Conservation (phyloP, 2,888 invertebrate genomes). For the Eudemis profundana region DNA sequence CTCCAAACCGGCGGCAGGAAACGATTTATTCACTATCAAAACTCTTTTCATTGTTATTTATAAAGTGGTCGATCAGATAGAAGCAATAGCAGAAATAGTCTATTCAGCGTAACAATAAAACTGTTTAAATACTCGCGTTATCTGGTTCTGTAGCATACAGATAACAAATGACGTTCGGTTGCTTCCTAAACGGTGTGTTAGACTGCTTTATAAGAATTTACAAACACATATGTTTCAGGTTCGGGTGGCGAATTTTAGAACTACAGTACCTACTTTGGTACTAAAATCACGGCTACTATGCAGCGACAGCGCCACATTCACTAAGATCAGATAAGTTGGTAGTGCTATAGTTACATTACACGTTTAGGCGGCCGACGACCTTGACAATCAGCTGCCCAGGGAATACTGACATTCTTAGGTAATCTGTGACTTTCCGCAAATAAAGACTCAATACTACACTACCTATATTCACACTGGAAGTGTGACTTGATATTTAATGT, state of each 20-base stretch:
- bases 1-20: slow-evolving; percentile 66
- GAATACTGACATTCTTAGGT: too few relatives aligned
- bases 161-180: background rate
- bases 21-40: slow-evolving; percentile 69
- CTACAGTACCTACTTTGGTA: background rate
- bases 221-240: background rate
- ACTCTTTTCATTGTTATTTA: slow-evolving; percentile 67
- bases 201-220: background rate
- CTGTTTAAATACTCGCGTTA: background rate
- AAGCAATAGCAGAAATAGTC: background rate
- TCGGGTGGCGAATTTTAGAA: background rate
- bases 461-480: too few relatives aligned
- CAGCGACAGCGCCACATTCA: background rate
- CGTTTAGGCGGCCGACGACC: background rate
- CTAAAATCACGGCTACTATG: background rate
- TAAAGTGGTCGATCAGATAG: background rate
- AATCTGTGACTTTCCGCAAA: too few relatives aligned
- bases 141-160: background rate
- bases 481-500: too few relatives aligned
- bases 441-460: too few relatives aligned
- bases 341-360: background rate
- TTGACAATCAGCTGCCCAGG: slow-evolving; percentile 1
- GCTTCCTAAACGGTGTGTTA: background rate
- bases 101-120: background rate
- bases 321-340: background rate